A percentile compares a stretch with the other conserved stretches of the same genome.
Evolutionary conservation across 2,113 vertebrate species (phyloP).

Genomic region (Electrona antarctica): DNA sequence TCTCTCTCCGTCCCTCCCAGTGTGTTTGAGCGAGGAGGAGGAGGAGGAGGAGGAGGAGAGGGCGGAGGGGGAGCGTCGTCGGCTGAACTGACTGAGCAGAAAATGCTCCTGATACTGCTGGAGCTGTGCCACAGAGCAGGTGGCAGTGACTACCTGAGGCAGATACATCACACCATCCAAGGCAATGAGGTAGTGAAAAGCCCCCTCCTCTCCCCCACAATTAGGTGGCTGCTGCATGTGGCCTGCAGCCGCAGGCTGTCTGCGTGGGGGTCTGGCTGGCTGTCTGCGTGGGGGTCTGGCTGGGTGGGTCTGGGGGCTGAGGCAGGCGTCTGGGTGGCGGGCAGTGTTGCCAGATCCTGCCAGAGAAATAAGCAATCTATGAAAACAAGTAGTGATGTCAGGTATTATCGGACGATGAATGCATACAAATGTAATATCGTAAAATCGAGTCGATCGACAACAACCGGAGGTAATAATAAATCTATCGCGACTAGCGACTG

Average conservation of each 20-base stretch:
- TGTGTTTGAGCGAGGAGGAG: slow-evolving; percentile 70
- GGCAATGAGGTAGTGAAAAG: slow-evolving; percentile 99
- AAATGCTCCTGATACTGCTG: slow-evolving; percentile 97
- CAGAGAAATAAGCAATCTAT: too few species aligned
- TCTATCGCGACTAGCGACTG: too few species aligned
- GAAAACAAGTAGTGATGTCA: too few species aligned
- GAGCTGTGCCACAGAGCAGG: slow-evolving; percentile 99
- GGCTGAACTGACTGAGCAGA: slow-evolving; percentile 94
- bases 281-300: slow-evolving; percentile 47
- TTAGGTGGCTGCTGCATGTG: slow-evolving; percentile 89
- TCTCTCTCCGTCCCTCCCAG: slow-evolving; percentile 73
- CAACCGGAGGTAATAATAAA: too few species aligned
- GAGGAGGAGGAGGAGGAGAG: slow-evolving; percentile 75
- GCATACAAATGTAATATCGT: too few species aligned
- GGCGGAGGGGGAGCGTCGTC: slow-evolving; percentile 73
- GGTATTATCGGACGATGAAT: too few species aligned
- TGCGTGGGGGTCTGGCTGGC: slow-evolving; percentile 76
- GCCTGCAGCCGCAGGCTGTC: slow-evolving; percentile 90
- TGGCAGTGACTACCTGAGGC: slow-evolving; percentile 95
- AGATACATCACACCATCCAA: slow-evolving; percentile 99
- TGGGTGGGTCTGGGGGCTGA: slow-evolving; percentile 16
- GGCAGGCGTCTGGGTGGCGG: not conserved
- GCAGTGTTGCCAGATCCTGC: too few species aligned
- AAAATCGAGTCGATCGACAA: too few species aligned
- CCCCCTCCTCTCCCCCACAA: slow-evolving; percentile 94